Evolutionary conservation across 2,797 vertebrate species (phyloP).

Genomic region (Takifugu rubripes): DNA sequence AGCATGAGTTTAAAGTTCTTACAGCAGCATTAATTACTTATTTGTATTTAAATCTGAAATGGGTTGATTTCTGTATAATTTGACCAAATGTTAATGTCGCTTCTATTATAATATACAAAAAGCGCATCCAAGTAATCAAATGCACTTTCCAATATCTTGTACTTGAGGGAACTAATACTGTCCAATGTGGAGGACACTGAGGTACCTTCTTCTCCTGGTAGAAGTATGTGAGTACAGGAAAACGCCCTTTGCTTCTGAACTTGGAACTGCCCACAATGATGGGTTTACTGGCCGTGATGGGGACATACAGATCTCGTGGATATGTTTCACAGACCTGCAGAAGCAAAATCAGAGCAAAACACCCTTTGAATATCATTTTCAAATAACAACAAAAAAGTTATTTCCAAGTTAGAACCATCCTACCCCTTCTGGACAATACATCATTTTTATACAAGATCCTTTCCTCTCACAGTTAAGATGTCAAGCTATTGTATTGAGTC

Average conservation of each 20-base stretch:
- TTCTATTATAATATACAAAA: neutral
- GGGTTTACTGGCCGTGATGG: constrained; percentile 89
- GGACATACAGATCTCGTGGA: constrained; percentile 92
- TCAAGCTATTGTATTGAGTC: too few relatives aligned
- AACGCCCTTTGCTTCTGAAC: constrained; percentile 98
- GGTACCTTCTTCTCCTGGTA: constrained; percentile 92
- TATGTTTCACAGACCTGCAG: constrained; percentile 94
- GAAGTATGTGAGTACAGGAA: constrained; percentile 97
- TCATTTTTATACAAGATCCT: neutral
- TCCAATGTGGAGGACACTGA: neutral
- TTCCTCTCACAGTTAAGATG: too few relatives aligned
- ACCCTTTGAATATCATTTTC: neutral
- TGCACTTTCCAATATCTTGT: neutral
- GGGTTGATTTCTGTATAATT: neutral
- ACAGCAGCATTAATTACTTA: too few relatives aligned
- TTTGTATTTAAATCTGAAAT: too few relatives aligned
- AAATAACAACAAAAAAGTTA: neutral
- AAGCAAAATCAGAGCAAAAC: constrained; percentile 8
- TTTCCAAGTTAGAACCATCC: too few relatives aligned
- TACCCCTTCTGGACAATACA: constrained; percentile 22
- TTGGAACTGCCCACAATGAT: constrained; percentile 98
- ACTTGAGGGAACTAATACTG: neutral
- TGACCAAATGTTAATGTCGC: too few relatives aligned
- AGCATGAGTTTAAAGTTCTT: too few relatives aligned
- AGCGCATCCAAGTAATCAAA: neutral